phyloP scores from a whole-genome alignment of 2,113 vertebrate genomes.

The Strix uralensis region DNA sequence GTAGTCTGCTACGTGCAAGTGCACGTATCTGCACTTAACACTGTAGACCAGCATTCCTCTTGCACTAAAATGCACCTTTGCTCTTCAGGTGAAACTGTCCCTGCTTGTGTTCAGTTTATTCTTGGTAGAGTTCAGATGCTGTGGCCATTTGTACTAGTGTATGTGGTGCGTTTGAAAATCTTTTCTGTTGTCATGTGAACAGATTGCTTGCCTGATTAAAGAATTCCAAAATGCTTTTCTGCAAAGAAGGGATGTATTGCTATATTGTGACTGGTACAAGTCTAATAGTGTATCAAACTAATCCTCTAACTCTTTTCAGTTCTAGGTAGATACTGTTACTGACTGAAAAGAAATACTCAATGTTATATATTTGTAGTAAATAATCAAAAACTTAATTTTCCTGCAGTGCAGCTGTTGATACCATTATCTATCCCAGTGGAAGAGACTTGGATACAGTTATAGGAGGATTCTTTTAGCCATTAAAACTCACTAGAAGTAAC shows the following conservation, averaged over 20 bases:
- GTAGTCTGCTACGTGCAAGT: not conserved
- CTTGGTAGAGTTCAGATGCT: not conserved
- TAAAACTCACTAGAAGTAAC: not conserved
- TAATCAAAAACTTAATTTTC: not conserved
- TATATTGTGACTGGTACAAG: not conserved
- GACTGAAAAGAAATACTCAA: not conserved
- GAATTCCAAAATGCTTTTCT: not conserved
- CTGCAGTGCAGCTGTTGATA: not conserved
- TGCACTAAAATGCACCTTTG: not conserved
- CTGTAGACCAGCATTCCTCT: not conserved
- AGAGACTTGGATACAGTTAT: not conserved
- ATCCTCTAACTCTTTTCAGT: not conserved
- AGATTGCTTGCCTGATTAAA: not conserved
- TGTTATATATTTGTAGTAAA: not conserved
- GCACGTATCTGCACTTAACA: not conserved
- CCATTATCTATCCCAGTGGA: not conserved
- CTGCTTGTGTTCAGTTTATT: not conserved
- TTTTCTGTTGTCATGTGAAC: not conserved
- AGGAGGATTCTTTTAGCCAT: not conserved
- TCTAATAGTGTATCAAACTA: not conserved
- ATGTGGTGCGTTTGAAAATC: not conserved
- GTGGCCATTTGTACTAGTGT: not conserved
- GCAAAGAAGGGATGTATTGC: not conserved
- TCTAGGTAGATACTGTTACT: not conserved
- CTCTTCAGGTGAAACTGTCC: not conserved